Evolutionary conservation across 1,140 invertebrate genomes (phyloP).

Genomic region (Diplogasteroides magnus): DNA sequence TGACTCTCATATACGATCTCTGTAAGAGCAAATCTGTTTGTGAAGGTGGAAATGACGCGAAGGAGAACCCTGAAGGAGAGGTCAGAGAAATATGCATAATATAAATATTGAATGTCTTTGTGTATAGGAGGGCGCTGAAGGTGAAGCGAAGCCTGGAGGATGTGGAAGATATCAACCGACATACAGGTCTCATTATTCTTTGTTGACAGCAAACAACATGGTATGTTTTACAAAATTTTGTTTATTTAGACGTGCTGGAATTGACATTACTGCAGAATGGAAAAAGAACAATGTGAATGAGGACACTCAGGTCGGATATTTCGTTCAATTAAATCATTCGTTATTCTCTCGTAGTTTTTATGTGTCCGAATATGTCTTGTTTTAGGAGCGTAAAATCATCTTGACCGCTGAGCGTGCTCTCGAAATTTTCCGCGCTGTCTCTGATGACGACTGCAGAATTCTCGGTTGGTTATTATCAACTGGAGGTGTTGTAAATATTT

Average conservation of each 20-base stretch:
- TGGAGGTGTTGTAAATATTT: conserved; percentile 11
- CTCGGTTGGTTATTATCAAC: conserved; percentile 68
- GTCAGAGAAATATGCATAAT: neutral
- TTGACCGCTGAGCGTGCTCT: conserved; percentile 88
- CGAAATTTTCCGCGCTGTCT: conserved; percentile 93
- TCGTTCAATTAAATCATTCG: neutral
- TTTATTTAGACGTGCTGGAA: conserved; percentile 72
- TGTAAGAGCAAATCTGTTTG: conserved; percentile 97
- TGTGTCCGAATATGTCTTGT: conserved; percentile 4
- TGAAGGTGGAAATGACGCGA: conserved; percentile 73
- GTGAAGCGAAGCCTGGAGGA: conserved; percentile 71
- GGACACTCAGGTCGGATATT: conserved; percentile 70
- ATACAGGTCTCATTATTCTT: too few species aligned
- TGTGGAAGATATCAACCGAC: conserved; percentile 95
- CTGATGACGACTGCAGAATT: conserved; percentile 91
- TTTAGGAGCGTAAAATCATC: conserved; percentile 76
- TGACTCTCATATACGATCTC: conserved; percentile 92
- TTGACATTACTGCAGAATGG: conserved; percentile 83
- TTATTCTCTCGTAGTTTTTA: neutral
- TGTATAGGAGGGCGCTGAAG: neutral
- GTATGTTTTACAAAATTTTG: too few species aligned
- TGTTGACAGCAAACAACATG: too few species aligned
- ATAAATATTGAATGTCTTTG: neutral
- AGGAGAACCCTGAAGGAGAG: conserved; percentile 25
- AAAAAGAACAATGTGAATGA: conserved; percentile 92